phyloP scores from a whole-genome alignment of 2,888 invertebrate species.

The Drosophila lutescens region DNA sequence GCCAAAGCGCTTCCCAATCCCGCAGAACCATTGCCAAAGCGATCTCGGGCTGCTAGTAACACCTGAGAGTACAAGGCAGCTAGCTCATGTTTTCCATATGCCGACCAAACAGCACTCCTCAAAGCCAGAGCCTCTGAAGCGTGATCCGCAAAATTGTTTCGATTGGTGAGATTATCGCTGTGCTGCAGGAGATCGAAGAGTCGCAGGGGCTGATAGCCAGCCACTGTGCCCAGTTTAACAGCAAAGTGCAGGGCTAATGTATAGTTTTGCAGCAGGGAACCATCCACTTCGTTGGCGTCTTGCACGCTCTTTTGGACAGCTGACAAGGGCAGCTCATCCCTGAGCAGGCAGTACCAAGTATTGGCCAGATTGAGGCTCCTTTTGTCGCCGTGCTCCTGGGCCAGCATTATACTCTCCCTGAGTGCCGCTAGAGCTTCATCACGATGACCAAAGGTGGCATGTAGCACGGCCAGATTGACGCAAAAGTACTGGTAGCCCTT shows the following conservation, averaged over 20 bases:
- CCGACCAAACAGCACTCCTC: conserved; percentile 93
- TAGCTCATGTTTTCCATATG: conserved; percentile 95
- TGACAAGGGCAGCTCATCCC: conserved; percentile 76
- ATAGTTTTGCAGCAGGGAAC: conserved; percentile 89
- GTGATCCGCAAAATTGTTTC: conserved; percentile 92
- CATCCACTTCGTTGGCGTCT: conserved; percentile 83
- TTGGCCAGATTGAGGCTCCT: conserved; percentile 93
- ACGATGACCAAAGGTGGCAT: conserved; percentile 91
- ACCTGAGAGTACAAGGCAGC: conserved; percentile 92
- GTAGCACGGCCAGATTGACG: conserved; percentile 94
- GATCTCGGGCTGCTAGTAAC: conserved; percentile 90
- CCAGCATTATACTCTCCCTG: conserved; percentile 93
- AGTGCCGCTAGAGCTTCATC: conserved; percentile 91
- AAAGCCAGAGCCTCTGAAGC: conserved; percentile 92
- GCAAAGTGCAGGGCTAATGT: conserved; percentile 90
- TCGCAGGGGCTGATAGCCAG: conserved; percentile 82
- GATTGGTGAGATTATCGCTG: conserved; percentile 94
- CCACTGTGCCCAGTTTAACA: conserved; percentile 89
- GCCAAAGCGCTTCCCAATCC: conserved; percentile 89
- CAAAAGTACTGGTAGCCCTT: conserved; percentile 93
- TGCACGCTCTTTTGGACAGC: conserved; percentile 82
- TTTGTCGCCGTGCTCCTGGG: conserved; percentile 94
- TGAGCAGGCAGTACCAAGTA: conserved; percentile 90
- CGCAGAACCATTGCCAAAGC: conserved; percentile 88
- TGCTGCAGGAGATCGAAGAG: conserved; percentile 90